phyloP scores from a whole-genome alignment of 2,888 invertebrate genomes.

The Agelastica alni region DNA sequence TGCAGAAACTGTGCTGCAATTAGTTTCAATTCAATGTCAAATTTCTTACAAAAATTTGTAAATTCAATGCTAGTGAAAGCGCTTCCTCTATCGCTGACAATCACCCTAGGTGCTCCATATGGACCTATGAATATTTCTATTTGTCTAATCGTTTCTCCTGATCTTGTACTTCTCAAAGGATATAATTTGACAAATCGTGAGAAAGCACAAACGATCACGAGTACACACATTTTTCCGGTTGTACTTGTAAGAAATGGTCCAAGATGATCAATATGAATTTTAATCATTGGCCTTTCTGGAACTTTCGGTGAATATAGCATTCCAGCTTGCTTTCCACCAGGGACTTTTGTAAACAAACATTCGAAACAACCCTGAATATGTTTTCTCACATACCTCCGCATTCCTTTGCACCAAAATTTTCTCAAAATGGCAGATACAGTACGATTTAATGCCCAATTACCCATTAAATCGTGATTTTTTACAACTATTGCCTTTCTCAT shows the following conservation, averaged over 20 bases:
- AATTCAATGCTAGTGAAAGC: slow-evolving; percentile 23
- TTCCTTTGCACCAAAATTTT: background rate
- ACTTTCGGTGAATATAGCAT: background rate
- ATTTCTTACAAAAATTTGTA: background rate
- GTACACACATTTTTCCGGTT: no score
- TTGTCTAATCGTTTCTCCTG: background rate
- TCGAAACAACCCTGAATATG: background rate
- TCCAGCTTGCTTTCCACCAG: background rate
- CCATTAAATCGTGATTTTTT: no score
- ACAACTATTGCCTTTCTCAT: no score
- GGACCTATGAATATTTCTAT: slow-evolving; percentile 16
- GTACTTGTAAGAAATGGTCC: no score
- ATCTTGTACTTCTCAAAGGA: no score
- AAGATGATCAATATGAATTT: no score
- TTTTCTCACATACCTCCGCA: background rate
- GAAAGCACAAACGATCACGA: no score
- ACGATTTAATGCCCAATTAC: no score
- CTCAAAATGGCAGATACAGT: no score
- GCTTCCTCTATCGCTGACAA: slow-evolving; percentile 33
- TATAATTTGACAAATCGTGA: no score
- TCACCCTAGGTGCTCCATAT: slow-evolving; percentile 13
- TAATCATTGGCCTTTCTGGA: background rate
- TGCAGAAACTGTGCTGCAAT: slow-evolving; percentile 19
- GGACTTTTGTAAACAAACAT: background rate
- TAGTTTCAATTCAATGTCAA: slow-evolving; percentile 10